Evolutionary conservation across 2,113 vertebrate species (phyloP).

Genomic region (Neodon shergylaensis): DNA sequence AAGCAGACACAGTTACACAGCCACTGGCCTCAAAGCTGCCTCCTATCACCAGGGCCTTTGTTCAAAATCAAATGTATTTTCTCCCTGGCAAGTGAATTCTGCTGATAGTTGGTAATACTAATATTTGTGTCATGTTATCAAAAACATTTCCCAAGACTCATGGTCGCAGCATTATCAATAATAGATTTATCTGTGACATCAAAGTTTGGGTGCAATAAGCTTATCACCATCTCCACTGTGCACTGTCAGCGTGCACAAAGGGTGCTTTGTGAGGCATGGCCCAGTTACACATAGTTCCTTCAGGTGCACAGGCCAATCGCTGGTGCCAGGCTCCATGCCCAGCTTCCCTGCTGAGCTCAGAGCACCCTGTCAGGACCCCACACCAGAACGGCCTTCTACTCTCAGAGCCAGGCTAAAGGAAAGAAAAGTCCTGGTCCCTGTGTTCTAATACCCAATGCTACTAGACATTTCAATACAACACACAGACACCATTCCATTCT

Average conservation of each 20-base stretch:
- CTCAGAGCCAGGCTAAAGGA: background rate
- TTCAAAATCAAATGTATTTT: conserved; percentile 82
- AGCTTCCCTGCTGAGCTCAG: background rate
- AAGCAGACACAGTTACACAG: conserved; percentile 55
- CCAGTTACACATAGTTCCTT: conserved; percentile 72
- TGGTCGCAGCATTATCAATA: conserved; percentile 76
- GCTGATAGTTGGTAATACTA: conserved; percentile 76
- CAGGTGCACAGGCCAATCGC: conserved; percentile 63
- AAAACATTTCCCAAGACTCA: conserved; percentile 82
- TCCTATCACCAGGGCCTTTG: conserved; percentile 61
- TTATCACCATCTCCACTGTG: conserved; percentile 86
- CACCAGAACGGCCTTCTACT: background rate
- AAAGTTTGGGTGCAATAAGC: conserved; percentile 89
- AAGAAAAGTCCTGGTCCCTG: no score
- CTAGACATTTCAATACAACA: background rate
- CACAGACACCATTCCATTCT: background rate
- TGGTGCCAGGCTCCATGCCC: conserved; percentile 37
- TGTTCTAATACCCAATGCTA: background rate
- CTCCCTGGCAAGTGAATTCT: conserved; percentile 79
- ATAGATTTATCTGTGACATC: conserved; percentile 82
- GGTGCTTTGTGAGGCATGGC: conserved; percentile 81
- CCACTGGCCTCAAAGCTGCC: conserved; percentile 41
- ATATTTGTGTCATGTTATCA: conserved; percentile 85
- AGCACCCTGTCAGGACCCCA: background rate
- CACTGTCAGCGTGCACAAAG: conserved; percentile 84